Evolutionary conservation across 2,888 invertebrate genomes (phyloP), one percentile per base, ranked within the genome.

Genomic region (Meghimatium bilineatum): DNA sequence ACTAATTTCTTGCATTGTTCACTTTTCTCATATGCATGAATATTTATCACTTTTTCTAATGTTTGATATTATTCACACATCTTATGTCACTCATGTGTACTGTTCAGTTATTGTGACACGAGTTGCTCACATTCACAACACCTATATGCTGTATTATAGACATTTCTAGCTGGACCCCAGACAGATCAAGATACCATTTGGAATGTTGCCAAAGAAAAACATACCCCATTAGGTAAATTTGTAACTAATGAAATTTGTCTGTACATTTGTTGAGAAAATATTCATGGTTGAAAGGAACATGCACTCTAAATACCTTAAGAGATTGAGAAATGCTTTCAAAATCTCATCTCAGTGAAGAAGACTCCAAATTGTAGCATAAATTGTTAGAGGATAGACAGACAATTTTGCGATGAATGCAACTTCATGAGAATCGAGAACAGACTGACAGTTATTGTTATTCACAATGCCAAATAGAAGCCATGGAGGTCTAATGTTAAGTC

Each of bases 201-300:
- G 93, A 90, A 90, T 84, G 91, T 93, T 60, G 89, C 90, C 82
- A 93, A 91, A 85, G 92, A 93, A 87, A 91, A 91, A 86, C 92
- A 93, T 86, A 92, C 92, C 44, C 93, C 93, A 26, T 89, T 89
- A 89, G 90, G 91, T 92, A 85, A 84, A 67, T 3, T 32, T 63
- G 26, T 63, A n/a, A 12, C 6, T 63, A 49, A 44, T 44, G 44
- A 44, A 44, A 44, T 8, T 44, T 5, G 44, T 44, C 12, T 44
- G 44, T 44, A 12, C 5, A 44, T 44, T 44, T 44, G n/a, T 44
- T 44, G 12, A 44, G 44, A 44, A 8, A 44, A 8, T 44, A 12
- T n/a, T n/a, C n/a, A n/a, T n/a, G n/a, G n/a, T n/a, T n/a, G n/a
- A n/a, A n/a, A n/a, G n/a, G n/a, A n/a, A n/a, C n/a, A n/a, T n/a